A percentile compares a stretch with the other conserved stretches of the same genome.
phyloP scores from a whole-genome alignment of 2,113 vertebrate genomes.

The Nycticryphes semicollaris region DNA sequence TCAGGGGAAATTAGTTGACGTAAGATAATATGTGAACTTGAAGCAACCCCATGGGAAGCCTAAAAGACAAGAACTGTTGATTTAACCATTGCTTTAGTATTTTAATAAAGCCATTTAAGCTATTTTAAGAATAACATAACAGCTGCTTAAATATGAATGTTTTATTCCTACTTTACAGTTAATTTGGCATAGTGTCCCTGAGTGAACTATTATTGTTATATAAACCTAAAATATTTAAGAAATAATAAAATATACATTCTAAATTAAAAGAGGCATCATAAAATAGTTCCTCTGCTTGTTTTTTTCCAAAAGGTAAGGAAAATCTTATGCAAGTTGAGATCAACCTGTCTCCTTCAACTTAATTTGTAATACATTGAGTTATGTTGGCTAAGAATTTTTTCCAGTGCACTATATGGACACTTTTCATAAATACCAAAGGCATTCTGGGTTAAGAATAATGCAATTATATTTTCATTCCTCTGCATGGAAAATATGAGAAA shows the following conservation, averaged over 20 bases:
- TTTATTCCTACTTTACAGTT: not conserved
- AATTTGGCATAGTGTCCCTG: not conserved
- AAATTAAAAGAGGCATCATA: not conserved
- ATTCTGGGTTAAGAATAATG: no score
- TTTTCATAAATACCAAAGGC: no score
- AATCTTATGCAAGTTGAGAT: no score
- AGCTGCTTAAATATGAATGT: conserved; percentile 8
- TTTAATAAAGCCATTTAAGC: not conserved
- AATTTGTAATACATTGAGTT: no score
- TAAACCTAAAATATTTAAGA: not conserved
- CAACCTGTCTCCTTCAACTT: no score
- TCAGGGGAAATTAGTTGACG: not conserved
- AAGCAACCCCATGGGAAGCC: not conserved
- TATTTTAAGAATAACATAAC: not conserved
- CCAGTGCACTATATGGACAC: no score
- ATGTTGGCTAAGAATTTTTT: no score
- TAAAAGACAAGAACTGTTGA: conserved; percentile 3
- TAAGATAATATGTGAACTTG: not conserved
- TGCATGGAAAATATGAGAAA: no score
- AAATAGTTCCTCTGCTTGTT: no score
- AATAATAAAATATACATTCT: not conserved
- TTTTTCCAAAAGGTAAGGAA: no score
- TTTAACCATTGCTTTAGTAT: not conserved
- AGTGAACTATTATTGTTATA: not conserved
- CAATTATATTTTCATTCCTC: no score